Evolutionary conservation across 2,113 vertebrate genomes (phyloP).

Genomic region (Bothrops jararaca): DNA sequence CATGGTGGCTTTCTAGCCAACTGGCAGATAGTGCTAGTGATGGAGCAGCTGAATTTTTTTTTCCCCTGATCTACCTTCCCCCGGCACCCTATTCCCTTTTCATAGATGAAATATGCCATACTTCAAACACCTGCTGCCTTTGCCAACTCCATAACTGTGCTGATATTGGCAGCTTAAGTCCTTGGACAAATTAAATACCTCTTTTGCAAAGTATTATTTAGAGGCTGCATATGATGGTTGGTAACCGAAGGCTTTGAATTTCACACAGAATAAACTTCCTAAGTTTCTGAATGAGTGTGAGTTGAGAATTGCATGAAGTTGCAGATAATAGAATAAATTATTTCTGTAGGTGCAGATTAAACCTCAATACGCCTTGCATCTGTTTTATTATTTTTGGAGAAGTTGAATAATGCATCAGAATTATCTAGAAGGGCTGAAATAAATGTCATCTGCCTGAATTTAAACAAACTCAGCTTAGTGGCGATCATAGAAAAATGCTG

Average conservation of each 20-base stretch:
- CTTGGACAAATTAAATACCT: constrained; percentile 32
- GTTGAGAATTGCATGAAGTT: neutral
- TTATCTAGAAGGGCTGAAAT: constrained; percentile 7
- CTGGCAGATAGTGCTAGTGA: constrained; percentile 59
- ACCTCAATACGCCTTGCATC: neutral
- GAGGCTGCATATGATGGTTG: constrained; percentile 4
- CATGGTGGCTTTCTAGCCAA: constrained; percentile 66
- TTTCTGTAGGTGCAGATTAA: constrained; percentile 1
- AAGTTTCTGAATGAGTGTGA: neutral
- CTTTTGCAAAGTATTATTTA: constrained; percentile 27
- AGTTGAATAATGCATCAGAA: constrained; percentile 26
- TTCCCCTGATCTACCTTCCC: constrained; percentile 62
- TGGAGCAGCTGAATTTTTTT: constrained; percentile 66
- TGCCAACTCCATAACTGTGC: constrained; percentile 54
- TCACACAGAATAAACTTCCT: neutral
- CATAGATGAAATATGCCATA: constrained; percentile 63
- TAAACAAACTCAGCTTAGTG: neutral
- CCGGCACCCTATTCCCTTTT: constrained; percentile 42
- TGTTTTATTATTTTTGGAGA: constrained; percentile 16
- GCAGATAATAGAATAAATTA: constrained; percentile 18
- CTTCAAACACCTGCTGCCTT: constrained; percentile 68
- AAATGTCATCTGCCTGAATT: constrained; percentile 35
- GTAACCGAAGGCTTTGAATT: constrained; percentile 23
- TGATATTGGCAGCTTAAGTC: constrained; percentile 51
- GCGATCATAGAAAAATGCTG: neutral